Conservation (phyloP, 1,140 invertebrate genomes). For the Trissolcus basalis region DNA sequence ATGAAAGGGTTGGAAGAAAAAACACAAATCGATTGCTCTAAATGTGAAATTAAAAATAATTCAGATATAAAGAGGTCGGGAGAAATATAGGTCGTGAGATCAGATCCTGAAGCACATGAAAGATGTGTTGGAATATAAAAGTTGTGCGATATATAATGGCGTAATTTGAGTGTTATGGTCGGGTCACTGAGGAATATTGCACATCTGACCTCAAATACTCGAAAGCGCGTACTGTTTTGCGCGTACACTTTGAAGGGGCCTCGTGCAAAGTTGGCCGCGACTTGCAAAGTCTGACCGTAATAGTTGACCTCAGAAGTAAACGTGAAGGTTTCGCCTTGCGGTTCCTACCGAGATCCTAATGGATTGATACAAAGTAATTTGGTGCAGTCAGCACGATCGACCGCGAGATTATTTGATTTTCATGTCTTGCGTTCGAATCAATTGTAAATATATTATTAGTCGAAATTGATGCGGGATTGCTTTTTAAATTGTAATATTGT, state of each 20-base stretch:
- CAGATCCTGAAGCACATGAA: too few relatives aligned
- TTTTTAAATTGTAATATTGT: constrained; percentile 53
- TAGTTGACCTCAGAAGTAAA: constrained; percentile 56
- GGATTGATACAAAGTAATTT: constrained; percentile 55
- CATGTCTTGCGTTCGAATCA: constrained; percentile 53
- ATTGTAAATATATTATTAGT: constrained; percentile 61
- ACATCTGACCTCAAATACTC: constrained; percentile 61
- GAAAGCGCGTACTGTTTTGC: constrained; percentile 39
- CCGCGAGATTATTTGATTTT: constrained; percentile 57
- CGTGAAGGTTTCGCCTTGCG: constrained; percentile 39
- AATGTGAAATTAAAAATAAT: too few relatives aligned
- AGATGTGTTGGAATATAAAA: constrained; percentile 33
- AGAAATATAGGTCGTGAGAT: too few relatives aligned
- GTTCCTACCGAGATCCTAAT: constrained; percentile 51
- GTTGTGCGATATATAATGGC: constrained; percentile 70
- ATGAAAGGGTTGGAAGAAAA: too few relatives aligned
- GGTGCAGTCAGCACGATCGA: constrained; percentile 35
- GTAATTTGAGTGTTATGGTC: constrained; percentile 69
- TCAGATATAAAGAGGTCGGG: constrained; percentile 56
- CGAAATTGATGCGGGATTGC: constrained; percentile 49
- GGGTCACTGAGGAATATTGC: constrained; percentile 65
- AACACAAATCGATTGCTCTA: too few relatives aligned
- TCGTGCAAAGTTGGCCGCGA: constrained; percentile 57
- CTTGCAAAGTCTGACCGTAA: constrained; percentile 52
- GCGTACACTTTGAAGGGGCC: constrained; percentile 35